Evolutionary conservation across 2,888 invertebrate species (phyloP).

Genomic region (Uropetala carovei): DNA sequence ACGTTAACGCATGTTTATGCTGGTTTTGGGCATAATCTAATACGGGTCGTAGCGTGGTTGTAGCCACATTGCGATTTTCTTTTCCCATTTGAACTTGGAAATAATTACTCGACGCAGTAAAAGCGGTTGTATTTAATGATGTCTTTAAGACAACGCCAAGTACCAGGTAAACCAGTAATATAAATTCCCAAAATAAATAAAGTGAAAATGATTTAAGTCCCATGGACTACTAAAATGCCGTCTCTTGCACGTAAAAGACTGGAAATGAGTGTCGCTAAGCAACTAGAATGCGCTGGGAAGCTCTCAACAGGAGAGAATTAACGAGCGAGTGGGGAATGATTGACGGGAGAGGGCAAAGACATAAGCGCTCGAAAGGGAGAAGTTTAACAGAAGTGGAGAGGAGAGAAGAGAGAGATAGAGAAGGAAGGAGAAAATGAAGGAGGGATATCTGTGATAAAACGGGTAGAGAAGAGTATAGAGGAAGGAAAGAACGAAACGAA

Average conservation of each 20-base stretch:
- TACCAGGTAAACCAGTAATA: neutral
- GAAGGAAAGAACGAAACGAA: too few relatives aligned
- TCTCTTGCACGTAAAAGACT: neutral
- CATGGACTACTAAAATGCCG: neutral
- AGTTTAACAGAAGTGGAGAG: neutral
- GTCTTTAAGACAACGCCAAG: neutral
- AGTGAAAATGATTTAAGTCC: neutral
- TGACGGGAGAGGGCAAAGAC: neutral
- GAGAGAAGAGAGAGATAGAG: neutral
- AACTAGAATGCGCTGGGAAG: neutral
- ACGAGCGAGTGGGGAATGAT: neutral
- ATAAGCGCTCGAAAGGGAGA: neutral
- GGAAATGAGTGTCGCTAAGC: neutral
- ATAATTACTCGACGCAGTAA: neutral
- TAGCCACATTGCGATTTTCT: too few relatives aligned
- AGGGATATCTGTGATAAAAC: neutral
- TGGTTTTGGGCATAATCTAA: too few relatives aligned
- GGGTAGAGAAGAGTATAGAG: too few relatives aligned
- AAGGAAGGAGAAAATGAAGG: neutral
- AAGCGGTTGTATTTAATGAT: neutral
- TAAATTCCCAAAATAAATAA: conserved; percentile 26
- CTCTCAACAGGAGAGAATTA: neutral
- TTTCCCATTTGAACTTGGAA: neutral
- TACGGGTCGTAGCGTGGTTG: too few relatives aligned
- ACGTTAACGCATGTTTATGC: too few relatives aligned